Conservation (phyloP, 2,797 vertebrate genomes). For the Acrocephalus scirpaceus region DNA sequence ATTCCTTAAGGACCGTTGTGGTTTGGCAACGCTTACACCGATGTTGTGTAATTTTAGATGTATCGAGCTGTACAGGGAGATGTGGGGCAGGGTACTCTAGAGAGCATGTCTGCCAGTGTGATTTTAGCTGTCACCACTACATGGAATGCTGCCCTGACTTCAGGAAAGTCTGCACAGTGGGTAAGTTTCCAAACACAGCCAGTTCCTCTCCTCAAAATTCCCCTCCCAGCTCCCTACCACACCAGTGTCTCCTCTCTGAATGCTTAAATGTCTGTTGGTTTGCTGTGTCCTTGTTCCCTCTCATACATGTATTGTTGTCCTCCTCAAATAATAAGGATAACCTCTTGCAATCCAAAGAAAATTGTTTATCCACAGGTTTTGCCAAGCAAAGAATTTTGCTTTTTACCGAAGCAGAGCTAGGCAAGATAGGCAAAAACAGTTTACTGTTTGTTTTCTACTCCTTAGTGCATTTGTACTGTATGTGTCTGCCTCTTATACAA, state of each 20-base stretch:
- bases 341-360: neutral
- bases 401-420: neutral
- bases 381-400: neutral
- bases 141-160: constrained; percentile 93
- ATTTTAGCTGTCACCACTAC: constrained; percentile 87
- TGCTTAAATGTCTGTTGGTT: neutral
- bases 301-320: neutral
- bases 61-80: constrained; percentile 86
- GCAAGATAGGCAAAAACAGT: neutral
- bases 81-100: constrained; percentile 90
- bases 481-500: neutral
- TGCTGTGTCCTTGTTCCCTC: neutral
- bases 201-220: neutral
- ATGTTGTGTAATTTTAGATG: constrained; percentile 80
- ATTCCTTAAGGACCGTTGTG: neutral
- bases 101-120: constrained; percentile 89
- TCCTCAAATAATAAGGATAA: neutral
- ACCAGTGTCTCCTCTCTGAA: neutral
- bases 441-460: neutral
- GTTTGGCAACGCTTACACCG: constrained; percentile 61
- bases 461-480: neutral
- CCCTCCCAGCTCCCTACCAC: neutral
- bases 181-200: constrained; percentile 75
- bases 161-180: constrained; percentile 84
- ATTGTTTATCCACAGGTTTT: neutral